Evolutionary conservation across 1,140 invertebrate genomes (phyloP), one percentile per base, ranked within the genome.

Genomic region (Chrysomallon squamiferum): DNA sequence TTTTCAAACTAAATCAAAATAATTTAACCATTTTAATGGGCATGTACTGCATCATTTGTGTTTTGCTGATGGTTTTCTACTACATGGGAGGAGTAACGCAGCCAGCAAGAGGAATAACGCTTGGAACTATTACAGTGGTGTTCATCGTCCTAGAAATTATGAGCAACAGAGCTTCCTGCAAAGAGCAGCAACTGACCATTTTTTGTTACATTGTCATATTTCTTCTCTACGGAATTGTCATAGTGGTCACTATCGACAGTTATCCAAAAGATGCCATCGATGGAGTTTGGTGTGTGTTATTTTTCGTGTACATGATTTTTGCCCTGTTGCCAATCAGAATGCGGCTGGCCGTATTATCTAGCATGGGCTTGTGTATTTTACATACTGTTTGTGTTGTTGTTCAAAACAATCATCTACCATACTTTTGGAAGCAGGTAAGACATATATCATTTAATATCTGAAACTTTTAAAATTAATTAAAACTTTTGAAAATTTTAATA

Each of bases 1-100:
- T 96, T 82, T 89, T 96, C 61, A 91, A 94, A 65, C 93, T 95
- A 89, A 95, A 95, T 87, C 93, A 95, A 85, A 93, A 91, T 73
- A 95, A 94, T 83, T 91, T 95, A 87, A 93, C 92, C 1, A 91
- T 93, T 75, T 88, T 95, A 43, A 88, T 96, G 59, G 91, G 89
- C 5, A 87, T 96, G 29, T 84, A 96, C 15, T 87, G 93, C 41
- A 87, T 90, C 3, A 86, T 95, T 38, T 88, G 91, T 41, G 67
- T 91, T 32, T 87, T 90, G 1, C 85, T 95, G 62, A 68, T 86
- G 13, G 62, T 81, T 27, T 83, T 87, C 59, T 82, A 87, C 63
- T 86, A 85, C 61, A 65, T 78, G 0, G 71, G 84, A 27, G 83
- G 82, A n/a, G 67, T 72, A 9, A 62, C 70, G 2, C 61, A 74